Evolutionary conservation across 1,140 invertebrate species (phyloP), one percentile per base, ranked within the genome.

Genomic region (Drosophila santomea): DNA sequence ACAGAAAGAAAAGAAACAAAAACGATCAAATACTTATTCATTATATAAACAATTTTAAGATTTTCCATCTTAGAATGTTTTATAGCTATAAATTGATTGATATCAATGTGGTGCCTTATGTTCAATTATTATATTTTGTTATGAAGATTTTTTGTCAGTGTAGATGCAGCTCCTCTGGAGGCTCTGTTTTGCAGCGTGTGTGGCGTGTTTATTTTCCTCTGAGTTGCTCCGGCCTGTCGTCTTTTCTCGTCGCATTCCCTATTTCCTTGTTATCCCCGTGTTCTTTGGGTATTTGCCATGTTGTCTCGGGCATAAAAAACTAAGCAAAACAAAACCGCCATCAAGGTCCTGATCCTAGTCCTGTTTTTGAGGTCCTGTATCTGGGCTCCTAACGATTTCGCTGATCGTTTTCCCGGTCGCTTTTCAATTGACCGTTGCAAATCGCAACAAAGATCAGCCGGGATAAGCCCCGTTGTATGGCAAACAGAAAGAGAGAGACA

Each of bases 381-480:
- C 14, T 45, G 66, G 39, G 63, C 45, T 69, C 69, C 47, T 54
- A 43, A 48, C 67, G 72, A 67, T 72, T 62, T 58, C 45, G 54
- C 23, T 62, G 84, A 89, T 89, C 82, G 82, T 82, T 86, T 80
- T 78, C 50, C 73, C 73, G 84, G 76, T 39, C 80, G 80, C 74
- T 75, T 91, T 90, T 91, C 90, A 91, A 91, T 91, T 91, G 90
- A 91, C 90, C 90, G 78, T 90, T 78, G 54, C 45, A 75, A 75
- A 57, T 88, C 80, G 90, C 75, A 90, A 88, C 84, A 89, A 78
- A 86, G 90, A 80, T 91, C 71, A 91, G 90, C 83, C 68, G 43
- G 90, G 90, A 91, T 91, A 80, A 91, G 90, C 90, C 72, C 11
- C 36, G 60, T 88, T 88, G 74, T 82, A 81, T 75, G 68, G 58